Evolutionary conservation across 1,140 invertebrate genomes (phyloP), one percentile per base, ranked within the genome.

Genomic region (Acromyrmex charruanus): DNA sequence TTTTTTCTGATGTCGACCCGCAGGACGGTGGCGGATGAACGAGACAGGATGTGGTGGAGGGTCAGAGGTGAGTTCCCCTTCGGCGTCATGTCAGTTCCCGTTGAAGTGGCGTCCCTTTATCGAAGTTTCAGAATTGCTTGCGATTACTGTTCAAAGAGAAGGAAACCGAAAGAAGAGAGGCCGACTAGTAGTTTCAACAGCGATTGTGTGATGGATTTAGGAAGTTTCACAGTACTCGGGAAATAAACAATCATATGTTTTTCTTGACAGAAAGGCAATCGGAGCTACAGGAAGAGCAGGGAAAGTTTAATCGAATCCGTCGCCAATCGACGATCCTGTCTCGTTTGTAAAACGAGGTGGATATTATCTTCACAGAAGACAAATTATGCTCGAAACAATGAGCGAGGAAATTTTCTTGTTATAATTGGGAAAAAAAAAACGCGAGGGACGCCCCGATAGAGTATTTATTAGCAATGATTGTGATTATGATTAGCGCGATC

Each of bases 71-170:
- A 39, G 39, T 25, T 44, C 21, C 61, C 66, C 44, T 63, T 68
- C 53, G 68, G 53, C 59, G 55, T 82, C 75, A 86, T n/a, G 75
- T 69, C 79, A 85, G 49, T 75, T 75, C 68, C 75, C 69, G 88
- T 86, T 65, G 75, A 89, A 87, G 85, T 82, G 69, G 31, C 88
- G 68, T 77, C 59, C 59, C 39, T 90, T 90, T 87, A 84, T 72
- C 85, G 65, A 49, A 85, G 21, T 61, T 35, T 18, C 31, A 35
- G 72, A 69, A 89, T 89, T 90, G 89, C 89, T 90, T 74, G 79
- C 77, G 44, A 85, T 89, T 66, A 65, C 81, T 49, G 65, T 59
- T 66, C 58, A 51, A n/a, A 77, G 66, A 80, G 51, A 77, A 84
- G 53, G 16, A 58, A 58, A 39, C 44, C 35, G 31, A 35, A 55